phyloP scores from a whole-genome alignment of 1,140 invertebrate genomes.

The Drosophila quadrilineata region DNA sequence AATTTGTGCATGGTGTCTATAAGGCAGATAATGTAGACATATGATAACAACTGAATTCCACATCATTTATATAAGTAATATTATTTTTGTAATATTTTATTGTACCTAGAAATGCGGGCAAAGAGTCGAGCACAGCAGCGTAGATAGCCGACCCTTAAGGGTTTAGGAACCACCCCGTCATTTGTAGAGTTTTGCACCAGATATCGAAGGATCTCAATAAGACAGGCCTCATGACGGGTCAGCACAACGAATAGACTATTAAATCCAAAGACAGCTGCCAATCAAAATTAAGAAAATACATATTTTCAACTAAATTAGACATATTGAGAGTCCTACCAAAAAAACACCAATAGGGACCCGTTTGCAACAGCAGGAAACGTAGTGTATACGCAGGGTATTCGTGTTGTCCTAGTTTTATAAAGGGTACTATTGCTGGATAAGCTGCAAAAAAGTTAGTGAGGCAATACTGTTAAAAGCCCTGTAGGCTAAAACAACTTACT shows the following conservation, averaged over 20 bases:
- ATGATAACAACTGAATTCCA: neutral
- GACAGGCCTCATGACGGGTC: conserved; percentile 51
- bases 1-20: conserved; percentile 52
- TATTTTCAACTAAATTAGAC: no score
- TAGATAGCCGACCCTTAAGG: conserved; percentile 36
- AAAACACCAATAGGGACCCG: conserved; percentile 56
- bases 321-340: conserved; percentile 19
- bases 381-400: conserved; percentile 52
- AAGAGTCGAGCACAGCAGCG: conserved; percentile 58
- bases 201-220: conserved; percentile 46
- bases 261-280: conserved; percentile 58
- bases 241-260: conserved; percentile 65
- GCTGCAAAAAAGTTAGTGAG: conserved; percentile 28
- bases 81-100: neutral
- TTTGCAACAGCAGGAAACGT: conserved; percentile 56
- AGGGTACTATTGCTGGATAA: conserved; percentile 60
- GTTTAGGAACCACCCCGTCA: conserved; percentile 31
- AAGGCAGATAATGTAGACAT: neutral
- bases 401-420: conserved; percentile 36
- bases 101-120: conserved; percentile 53
- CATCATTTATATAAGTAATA: no score
- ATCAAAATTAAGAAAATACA: neutral
- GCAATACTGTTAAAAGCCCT: no score
- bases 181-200: conserved; percentile 51
- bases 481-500: conserved; percentile 51